These are phyloP conservation scores for Peromyscus melanophrys DNA, from an alignment of 2,797 vertebrate species.

Conservation along the genomic window DNA sequence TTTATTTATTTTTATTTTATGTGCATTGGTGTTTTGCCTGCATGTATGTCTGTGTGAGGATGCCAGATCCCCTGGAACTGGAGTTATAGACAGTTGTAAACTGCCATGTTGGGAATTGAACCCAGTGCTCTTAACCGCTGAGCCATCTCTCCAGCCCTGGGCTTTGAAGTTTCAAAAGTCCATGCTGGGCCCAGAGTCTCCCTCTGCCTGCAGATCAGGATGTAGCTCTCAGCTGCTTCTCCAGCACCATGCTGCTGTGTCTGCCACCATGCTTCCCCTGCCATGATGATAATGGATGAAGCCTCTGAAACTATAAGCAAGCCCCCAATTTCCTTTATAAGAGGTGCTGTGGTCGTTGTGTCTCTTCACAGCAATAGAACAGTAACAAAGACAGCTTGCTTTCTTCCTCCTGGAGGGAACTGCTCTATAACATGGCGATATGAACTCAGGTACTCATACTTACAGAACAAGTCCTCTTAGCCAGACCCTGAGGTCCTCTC, in stretches of 20 bases:
- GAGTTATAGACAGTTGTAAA: no score
- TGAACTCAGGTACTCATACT: not conserved
- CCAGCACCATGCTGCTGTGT: not conserved
- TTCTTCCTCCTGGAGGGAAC: not conserved
- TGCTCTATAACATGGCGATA: not conserved
- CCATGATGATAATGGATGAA: not conserved
- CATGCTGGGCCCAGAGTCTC: not conserved
- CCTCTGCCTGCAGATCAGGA: not conserved
- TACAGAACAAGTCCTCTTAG: not conserved
- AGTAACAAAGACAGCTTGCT: not conserved
- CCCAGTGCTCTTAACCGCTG: no score
- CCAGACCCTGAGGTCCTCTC: not conserved
- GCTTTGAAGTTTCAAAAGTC: not conserved
- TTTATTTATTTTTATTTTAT: no score
- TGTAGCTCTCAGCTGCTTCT: not conserved
- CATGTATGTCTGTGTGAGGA: no score
- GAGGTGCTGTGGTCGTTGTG: not conserved
- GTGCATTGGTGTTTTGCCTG: no score
- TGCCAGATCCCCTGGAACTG: no score
- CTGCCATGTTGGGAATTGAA: no score
- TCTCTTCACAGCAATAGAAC: not conserved
- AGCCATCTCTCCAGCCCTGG: no score
- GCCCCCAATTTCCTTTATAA: not conserved
- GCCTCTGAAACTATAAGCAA: not conserved
- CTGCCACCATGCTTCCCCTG: not conserved